Conservation (phyloP, 2,113 vertebrate genomes). For the Cephalopholis sonnerati region DNA sequence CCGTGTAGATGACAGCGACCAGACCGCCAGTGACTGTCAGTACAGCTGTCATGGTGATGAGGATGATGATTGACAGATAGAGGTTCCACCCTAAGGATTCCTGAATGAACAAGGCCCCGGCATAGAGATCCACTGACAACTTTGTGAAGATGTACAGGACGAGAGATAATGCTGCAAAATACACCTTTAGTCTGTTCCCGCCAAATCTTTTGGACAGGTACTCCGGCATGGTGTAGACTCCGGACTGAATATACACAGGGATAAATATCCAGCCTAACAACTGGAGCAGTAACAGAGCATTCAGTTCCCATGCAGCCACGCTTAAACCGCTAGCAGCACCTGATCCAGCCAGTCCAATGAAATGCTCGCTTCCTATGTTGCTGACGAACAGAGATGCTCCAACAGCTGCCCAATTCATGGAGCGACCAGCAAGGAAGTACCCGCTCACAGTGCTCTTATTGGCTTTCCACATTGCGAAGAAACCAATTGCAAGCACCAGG, state of each 20-base stretch:
- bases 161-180: constrained; percentile 93
- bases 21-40: constrained; percentile 95
- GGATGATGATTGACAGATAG: constrained; percentile 93
- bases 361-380: constrained; percentile 99
- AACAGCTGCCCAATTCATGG: constrained; percentile 94
- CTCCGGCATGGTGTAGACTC: constrained; percentile 97
- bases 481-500: constrained; percentile 92
- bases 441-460: constrained; percentile 94
- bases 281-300: constrained; percentile 94
- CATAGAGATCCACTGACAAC: constrained; percentile 95
- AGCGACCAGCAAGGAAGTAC: constrained; percentile 97
- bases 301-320: constrained; percentile 96
- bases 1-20: constrained; percentile 97
- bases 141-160: constrained; percentile 98
- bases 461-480: constrained; percentile 94
- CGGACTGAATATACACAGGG: constrained; percentile 94
- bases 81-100: constrained; percentile 98
- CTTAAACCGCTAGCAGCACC: constrained; percentile 94
- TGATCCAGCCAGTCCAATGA: constrained; percentile 97
- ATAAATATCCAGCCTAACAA: constrained; percentile 96
- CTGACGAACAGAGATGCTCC: constrained; percentile 98
- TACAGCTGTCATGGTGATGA: constrained; percentile 94
- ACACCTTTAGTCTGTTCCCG: constrained; percentile 93
- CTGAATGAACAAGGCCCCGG: constrained; percentile 96
- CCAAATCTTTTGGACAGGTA: constrained; percentile 96